Evolutionary conservation across 2,888 invertebrate species (phyloP).

Genomic region (Agriopis aurantiaria): DNA sequence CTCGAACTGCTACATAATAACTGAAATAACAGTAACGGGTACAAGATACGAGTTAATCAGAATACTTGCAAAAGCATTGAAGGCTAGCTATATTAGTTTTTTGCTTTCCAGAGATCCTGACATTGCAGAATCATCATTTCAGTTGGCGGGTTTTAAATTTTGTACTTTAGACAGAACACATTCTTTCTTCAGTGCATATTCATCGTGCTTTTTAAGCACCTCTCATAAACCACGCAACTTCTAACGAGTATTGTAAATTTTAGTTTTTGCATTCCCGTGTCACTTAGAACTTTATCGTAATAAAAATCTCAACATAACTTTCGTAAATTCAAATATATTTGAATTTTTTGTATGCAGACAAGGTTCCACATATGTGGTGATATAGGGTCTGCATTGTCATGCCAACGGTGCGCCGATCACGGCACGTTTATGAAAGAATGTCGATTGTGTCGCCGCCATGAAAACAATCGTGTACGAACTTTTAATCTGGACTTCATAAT

Average conservation of each 20-base stretch:
- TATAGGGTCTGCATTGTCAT: constrained; percentile 34
- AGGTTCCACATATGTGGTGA: neutral
- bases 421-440: constrained; percentile 36
- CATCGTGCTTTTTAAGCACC: neutral
- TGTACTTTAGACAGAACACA: neutral
- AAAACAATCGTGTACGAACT: constrained; percentile 22
- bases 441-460: constrained; percentile 29
- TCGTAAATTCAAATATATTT: neutral
- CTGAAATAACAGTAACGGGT: constrained; percentile 3
- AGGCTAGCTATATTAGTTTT: neutral
- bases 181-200: neutral
- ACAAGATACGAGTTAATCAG: neutral
- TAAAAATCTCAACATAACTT: neutral
- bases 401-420: constrained; percentile 31
- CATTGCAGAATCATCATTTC: neutral
- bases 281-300: neutral
- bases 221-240: neutral
- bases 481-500: constrained; percentile 7
- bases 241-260: neutral
- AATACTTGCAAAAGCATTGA: neutral
- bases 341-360: constrained; percentile 2
- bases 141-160: neutral
- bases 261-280: constrained; percentile 1
- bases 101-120: too few species aligned
- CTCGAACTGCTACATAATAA: constrained; percentile 17